Conservation (phyloP, 2,797 vertebrate genomes). For the Oreonectes daqikongensis region DNA sequence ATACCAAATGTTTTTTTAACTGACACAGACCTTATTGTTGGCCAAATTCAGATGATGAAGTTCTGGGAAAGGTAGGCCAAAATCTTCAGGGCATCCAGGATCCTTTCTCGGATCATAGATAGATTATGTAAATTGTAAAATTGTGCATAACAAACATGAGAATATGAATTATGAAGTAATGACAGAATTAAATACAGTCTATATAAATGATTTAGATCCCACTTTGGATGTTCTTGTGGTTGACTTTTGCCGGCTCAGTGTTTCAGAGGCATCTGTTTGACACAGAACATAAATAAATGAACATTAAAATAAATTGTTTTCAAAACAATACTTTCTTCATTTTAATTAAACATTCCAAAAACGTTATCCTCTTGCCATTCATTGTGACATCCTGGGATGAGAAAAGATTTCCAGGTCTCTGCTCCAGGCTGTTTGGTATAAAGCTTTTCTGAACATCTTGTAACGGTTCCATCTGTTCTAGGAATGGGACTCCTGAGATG, state of each 20-base stretch:
- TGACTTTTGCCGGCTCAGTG: background rate
- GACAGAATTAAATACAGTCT: background rate
- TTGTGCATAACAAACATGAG: background rate
- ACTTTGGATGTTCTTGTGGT: conserved; percentile 11
- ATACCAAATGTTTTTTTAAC: background rate
- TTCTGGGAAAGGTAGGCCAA: conserved; percentile 75
- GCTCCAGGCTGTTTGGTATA: background rate
- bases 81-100: conserved; percentile 36
- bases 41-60: conserved; percentile 83
- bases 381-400: background rate
- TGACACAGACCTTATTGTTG: conserved; percentile 81
- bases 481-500: conserved; percentile 80
- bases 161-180: background rate
- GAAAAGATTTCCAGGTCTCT: background rate
- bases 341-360: conserved; percentile 7
- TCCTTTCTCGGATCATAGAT: conserved; percentile 21
- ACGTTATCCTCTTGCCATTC: background rate
- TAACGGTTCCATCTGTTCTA: conserved; percentile 62
- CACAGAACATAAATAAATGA: conserved; percentile 11
- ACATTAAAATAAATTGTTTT: background rate
- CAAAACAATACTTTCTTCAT: background rate
- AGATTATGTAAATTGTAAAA: conserved; percentile 3
- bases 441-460: conserved; percentile 29
- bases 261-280: conserved; percentile 31
- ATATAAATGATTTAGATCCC: background rate